Evolutionary conservation across 2,797 vertebrate species (phyloP), one percentile per base, ranked within the genome.

Genomic region (Lateolabrax maculatus): DNA sequence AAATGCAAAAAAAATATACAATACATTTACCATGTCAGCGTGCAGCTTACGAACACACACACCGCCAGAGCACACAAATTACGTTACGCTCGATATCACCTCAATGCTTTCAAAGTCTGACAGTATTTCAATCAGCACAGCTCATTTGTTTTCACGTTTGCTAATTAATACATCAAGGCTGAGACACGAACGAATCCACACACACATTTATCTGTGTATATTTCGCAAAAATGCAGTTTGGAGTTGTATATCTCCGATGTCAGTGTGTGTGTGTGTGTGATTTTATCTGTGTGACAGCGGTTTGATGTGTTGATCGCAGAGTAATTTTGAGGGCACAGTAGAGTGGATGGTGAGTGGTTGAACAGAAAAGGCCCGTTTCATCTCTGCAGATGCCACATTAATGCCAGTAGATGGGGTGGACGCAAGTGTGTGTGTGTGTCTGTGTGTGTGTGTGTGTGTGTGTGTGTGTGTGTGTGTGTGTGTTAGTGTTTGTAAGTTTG

Each of bases 371-470:
- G 62, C 39, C 58, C 0, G 29, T 81, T 89, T 84, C 69, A 73
- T 85, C 84, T 81, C 72, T 63, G 66, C 75, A 75, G 83, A 87
- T 66, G 77, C 73, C 75, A 72, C 76, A 71, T 80, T 82, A 75
- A 68, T 77, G 72, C 41, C 64, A 43, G 72, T 18, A n/a, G 65
- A 81, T 34, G 67, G 68, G 36, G 53, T 31, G 48, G 25, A 63
- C 21, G 11, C 25, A 43, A 53, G 64, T 13, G 58, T 60, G 31
- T 23, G 49, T 46, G 23, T 60, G n/a, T n/a, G n/a, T n/a, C n/a
- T n/a, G n/a, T n/a, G n/a, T n/a, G n/a, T n/a, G n/a, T n/a, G n/a
- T n/a, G n/a, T n/a, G n/a, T n/a, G n/a, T n/a, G n/a, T n/a, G n/a
- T n/a, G n/a, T n/a, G n/a, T n/a, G n/a, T n/a, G n/a, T n/a, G n/a